Evolutionary conservation across 2,888 invertebrate species (phyloP).

Genomic region (Mimachlamys varia): DNA sequence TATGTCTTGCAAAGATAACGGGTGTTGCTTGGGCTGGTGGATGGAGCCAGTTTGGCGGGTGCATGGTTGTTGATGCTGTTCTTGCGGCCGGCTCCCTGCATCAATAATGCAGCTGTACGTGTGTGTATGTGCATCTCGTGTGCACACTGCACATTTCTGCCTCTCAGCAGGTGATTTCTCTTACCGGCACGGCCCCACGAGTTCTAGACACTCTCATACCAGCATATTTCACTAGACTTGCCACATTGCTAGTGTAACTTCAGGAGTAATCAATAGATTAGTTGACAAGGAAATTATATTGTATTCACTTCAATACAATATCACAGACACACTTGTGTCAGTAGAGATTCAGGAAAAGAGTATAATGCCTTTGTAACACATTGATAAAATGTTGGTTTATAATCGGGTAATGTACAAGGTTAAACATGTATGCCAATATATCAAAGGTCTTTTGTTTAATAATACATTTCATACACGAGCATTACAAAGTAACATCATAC

Average conservation of each 20-base stretch:
- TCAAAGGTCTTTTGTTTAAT: too few species aligned
- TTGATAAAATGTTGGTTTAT: too few species aligned
- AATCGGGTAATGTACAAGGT: too few species aligned
- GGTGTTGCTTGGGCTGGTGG: background rate
- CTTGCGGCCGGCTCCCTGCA: background rate
- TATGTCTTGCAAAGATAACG: background rate
- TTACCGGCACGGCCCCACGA: background rate
- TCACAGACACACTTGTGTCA: background rate
- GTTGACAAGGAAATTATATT: background rate
- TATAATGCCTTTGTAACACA: too few species aligned
- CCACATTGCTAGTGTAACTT: background rate
- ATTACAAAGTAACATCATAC: too few species aligned
- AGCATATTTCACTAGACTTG: background rate
- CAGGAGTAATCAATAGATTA: background rate
- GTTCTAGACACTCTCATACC: background rate
- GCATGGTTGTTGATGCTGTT: background rate
- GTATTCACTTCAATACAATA: background rate
- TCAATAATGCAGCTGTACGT: constrained; percentile 17
- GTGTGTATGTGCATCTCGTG: background rate
- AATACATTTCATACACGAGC: too few species aligned
- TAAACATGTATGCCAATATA: too few species aligned
- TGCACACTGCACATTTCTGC: background rate
- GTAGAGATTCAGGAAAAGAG: too few species aligned
- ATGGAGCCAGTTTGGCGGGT: background rate
- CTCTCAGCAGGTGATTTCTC: background rate